Evolutionary conservation across 2,113 vertebrate species (phyloP).

Genomic region (Hypocryptadius cinnamomeus): DNA sequence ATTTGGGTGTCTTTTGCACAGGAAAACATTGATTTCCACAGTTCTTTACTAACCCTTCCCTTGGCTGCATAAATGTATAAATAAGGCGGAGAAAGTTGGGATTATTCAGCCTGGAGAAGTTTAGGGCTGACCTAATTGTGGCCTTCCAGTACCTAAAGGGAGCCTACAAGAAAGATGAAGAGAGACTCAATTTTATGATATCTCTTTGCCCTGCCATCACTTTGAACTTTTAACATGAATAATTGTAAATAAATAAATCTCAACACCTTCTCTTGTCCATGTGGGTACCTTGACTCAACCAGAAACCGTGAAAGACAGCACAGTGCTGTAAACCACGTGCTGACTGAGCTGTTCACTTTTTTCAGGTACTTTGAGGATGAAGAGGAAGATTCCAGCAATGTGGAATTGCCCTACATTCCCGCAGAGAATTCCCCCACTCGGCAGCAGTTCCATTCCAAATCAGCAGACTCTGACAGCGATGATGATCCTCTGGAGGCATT

Average conservation of each 20-base stretch:
- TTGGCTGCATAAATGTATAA: not conserved
- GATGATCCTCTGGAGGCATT: slow-evolving; percentile 97
- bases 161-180: not conserved
- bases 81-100: not conserved
- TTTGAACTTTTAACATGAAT: not conserved
- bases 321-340: not conserved
- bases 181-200: not conserved
- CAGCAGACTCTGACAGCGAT: slow-evolving; percentile 89
- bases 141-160: not conserved
- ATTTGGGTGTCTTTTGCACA: not conserved
- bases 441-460: slow-evolving; percentile 85
- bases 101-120: not conserved
- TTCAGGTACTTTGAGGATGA: slow-evolving; percentile 97
- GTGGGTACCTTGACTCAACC: not conserved
- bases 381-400: slow-evolving; percentile 88
- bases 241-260: not conserved
- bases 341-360: not conserved
- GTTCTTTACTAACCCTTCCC: not conserved
- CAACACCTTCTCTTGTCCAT: not conserved
- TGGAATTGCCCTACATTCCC: slow-evolving; percentile 94
- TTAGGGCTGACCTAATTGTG: not conserved
- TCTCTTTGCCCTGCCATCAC: not conserved
- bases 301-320: not conserved
- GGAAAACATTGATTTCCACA: not conserved
- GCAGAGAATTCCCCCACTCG: slow-evolving; percentile 97